These are phyloP conservation scores for Sebastes reedi DNA, from an alignment of 2,797 vertebrate species.

Conservation along the genomic window DNA sequence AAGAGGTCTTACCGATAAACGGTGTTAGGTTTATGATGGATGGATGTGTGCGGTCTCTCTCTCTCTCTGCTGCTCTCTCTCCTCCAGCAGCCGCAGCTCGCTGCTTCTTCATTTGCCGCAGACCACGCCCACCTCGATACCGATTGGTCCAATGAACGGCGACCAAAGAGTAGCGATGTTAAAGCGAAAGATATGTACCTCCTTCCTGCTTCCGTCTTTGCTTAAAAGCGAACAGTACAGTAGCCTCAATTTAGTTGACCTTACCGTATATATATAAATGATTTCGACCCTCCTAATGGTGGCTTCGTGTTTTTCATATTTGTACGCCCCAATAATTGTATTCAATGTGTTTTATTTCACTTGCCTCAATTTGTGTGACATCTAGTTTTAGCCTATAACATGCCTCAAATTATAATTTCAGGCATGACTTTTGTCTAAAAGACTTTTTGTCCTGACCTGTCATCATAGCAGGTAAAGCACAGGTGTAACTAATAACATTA, in stretches of 20 bases:
- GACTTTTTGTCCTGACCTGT: neutral
- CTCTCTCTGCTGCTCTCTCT: conserved; percentile 64
- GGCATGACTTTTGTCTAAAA: too few species aligned
- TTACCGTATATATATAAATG: too few species aligned
- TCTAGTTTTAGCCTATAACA: too few species aligned
- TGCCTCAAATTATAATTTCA: too few species aligned
- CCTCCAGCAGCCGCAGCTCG: conserved; percentile 62
- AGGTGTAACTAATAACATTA: neutral
- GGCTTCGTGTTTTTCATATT: neutral
- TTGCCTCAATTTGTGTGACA: neutral
- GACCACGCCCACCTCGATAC: conserved; percentile 61
- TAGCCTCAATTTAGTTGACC: neutral
- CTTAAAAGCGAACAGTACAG: neutral
- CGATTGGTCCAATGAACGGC: conserved; percentile 54
- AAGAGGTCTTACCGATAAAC: conserved; percentile 67
- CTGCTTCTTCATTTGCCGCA: conserved; percentile 59
- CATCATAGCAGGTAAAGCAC: neutral
- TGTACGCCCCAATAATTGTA: too few species aligned
- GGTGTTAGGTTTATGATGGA: conserved; percentile 33
- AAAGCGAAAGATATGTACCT: rapidly evolving
- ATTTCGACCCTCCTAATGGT: too few species aligned
- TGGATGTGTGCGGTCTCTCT: conserved; percentile 42
- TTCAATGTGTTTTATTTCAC: neutral
- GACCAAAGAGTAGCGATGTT: conserved; percentile 38
- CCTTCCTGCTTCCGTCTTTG: neutral